Evolutionary conservation across 2,888 invertebrate genomes (phyloP).

Genomic region (Hirtodrosophila cameraria): DNA sequence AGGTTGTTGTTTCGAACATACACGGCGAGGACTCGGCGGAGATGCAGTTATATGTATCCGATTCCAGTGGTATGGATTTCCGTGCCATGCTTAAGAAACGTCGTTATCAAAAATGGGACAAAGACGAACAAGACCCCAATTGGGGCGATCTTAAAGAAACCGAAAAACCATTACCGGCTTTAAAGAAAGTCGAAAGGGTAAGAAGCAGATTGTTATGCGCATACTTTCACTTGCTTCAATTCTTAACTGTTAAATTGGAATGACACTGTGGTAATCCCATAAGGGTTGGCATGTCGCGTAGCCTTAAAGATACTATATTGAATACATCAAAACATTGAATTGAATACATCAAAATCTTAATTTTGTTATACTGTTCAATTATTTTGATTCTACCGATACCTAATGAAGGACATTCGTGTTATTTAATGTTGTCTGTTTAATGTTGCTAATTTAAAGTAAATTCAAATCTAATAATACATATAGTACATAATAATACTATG

Average conservation of each 20-base stretch:
- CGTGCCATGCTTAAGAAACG: slow-evolving; percentile 98
- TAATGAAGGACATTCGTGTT: too few species aligned
- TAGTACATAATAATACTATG: too few species aligned
- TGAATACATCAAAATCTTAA: too few species aligned
- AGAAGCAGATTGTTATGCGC: slow-evolving; percentile 66
- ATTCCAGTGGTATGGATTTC: slow-evolving; percentile 99
- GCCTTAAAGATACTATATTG: neutral
- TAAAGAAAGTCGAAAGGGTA: slow-evolving; percentile 98
- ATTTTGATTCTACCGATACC: too few species aligned
- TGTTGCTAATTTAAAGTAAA: too few species aligned
- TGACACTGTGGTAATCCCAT: slow-evolving; percentile 7
- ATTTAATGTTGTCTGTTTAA: too few species aligned
- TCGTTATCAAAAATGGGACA: slow-evolving; percentile 96
- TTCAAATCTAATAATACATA: too few species aligned
- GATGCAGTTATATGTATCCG: slow-evolving; percentile 98
- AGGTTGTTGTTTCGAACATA: slow-evolving; percentile 94
- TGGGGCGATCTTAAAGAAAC: slow-evolving; percentile 97
- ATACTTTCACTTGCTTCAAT: slow-evolving; percentile 11
- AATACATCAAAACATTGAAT: too few species aligned
- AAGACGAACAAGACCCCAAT: slow-evolving; percentile 95
- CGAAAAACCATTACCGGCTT: slow-evolving; percentile 92
- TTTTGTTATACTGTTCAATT: too few species aligned
- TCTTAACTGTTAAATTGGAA: slow-evolving; percentile 8
- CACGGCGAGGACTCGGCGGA: slow-evolving; percentile 98
- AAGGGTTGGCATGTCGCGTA: neutral